Percentiles rank a stretch among this genome's conserved stretches.
Evolutionary conservation across 1,140 invertebrate genomes (phyloP).

Genomic region (Drosophila ambigua): DNA sequence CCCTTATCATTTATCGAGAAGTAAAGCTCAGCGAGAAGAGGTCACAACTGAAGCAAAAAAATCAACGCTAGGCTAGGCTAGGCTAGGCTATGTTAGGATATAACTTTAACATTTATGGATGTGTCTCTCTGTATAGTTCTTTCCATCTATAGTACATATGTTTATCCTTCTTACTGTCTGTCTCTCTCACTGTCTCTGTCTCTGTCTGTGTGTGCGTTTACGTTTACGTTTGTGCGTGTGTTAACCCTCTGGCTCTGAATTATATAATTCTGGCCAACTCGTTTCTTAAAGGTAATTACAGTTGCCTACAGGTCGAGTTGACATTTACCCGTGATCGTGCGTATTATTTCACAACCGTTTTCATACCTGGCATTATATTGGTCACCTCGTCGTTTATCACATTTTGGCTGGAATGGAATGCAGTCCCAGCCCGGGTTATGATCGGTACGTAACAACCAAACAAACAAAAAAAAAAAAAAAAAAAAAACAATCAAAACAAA

Average conservation of each 20-base stretch:
- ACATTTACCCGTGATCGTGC: conserved; percentile 96
- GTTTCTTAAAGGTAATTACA: conserved; percentile 93
- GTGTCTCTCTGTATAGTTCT: conserved; percentile 9
- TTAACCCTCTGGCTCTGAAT: conserved; percentile 52
- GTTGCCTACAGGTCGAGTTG: conserved; percentile 95
- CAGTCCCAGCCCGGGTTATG: conserved; percentile 96
- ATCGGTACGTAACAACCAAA: conserved; percentile 88
- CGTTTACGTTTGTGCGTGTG: conserved; percentile 52
- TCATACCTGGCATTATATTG: conserved; percentile 97
- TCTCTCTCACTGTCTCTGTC: conserved; percentile 14
- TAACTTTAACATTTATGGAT: conserved; percentile 5
- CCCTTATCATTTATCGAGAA: not conserved
- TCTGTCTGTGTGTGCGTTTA: conserved; percentile 49
- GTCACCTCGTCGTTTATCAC: conserved; percentile 97
- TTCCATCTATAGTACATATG: not conserved
- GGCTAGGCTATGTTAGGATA: not conserved
- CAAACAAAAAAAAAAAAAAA: conserved; percentile 17
- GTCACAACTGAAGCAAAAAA: not conserved
- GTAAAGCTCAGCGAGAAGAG: too few relatives aligned
- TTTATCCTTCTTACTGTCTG: conserved; percentile 9
- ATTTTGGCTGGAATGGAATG: conserved; percentile 97
- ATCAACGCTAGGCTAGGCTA: conserved; percentile 13
- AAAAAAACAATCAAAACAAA: conserved; percentile 5
- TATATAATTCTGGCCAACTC: conserved; percentile 53
- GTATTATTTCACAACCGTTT: conserved; percentile 98